A percentile compares a stretch with the other conserved stretches of the same genome.
phyloP scores from a whole-genome alignment of 2,113 vertebrate genomes.

The Saccopteryx bilineata region DNA sequence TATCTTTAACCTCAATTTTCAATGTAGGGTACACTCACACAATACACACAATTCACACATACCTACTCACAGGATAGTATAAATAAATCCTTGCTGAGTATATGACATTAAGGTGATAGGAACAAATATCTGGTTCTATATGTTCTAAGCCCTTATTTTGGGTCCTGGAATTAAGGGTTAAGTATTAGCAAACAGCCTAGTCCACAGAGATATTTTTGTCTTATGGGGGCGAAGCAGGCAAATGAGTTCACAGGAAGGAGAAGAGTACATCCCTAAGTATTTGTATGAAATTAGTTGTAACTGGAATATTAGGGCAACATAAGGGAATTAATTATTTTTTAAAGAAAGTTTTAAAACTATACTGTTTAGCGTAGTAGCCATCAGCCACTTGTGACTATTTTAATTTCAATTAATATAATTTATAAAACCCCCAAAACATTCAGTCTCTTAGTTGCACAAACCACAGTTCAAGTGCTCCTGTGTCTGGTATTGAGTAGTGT shows the following conservation, averaged over 20 bases:
- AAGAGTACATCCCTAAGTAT: background rate
- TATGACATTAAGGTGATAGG: background rate
- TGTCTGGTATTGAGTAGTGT: background rate
- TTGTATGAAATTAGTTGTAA: background rate
- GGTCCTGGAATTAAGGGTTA: background rate
- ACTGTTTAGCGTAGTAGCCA: background rate
- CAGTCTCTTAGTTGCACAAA: background rate
- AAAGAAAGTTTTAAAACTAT: conserved; percentile 1
- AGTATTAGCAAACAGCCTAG: background rate
- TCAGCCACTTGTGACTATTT: background rate
- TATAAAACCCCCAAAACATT: background rate
- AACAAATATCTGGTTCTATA: background rate
- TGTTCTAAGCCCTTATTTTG: background rate
- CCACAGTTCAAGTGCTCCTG: background rate
- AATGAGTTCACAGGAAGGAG: background rate
- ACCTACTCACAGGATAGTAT: background rate
- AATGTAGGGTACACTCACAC: background rate
- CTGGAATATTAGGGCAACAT: background rate
- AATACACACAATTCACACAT: background rate
- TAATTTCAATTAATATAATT: background rate
- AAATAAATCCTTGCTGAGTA: background rate
- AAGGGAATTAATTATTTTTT: background rate
- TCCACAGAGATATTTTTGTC: background rate
- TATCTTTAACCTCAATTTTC: conserved; percentile 13
- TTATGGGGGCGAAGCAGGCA: background rate